Percentiles rank a stretch among this genome's conserved stretches.
These are phyloP conservation scores for Clarias laeviceps DNA, from an alignment of 2,797 vertebrate species.

Conservation along the genomic window DNA sequence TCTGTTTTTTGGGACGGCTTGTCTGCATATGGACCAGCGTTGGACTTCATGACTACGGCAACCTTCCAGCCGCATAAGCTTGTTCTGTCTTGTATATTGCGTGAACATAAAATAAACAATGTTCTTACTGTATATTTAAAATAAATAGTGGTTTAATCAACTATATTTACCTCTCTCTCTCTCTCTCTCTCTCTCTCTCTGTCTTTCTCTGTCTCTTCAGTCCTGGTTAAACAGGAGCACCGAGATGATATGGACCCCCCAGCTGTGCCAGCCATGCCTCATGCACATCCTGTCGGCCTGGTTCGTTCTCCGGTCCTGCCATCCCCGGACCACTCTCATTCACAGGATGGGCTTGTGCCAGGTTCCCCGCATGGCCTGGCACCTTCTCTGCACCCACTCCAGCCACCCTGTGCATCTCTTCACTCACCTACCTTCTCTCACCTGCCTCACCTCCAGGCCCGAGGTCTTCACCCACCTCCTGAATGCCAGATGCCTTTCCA, in stretches of 20 bases:
- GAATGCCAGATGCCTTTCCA: conserved; percentile 93
- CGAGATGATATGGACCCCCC: conserved; percentile 89
- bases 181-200: not conserved
- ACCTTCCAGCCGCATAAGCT: not conserved
- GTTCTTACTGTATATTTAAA: not conserved
- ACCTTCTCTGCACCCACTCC: conserved; percentile 75
- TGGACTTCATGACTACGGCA: conserved; percentile 5
- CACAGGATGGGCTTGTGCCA: conserved; percentile 84
- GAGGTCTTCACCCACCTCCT: conserved; percentile 80
- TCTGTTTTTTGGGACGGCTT: conserved; percentile 56
- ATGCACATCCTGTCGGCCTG: conserved; percentile 74
- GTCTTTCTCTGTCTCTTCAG: conserved; percentile 67
- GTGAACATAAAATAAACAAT: not conserved
- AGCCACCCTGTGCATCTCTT: conserved; percentile 78
- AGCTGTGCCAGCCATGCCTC: conserved; percentile 77
- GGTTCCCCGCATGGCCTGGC: conserved; percentile 84
- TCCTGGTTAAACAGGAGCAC: conserved; percentile 94
- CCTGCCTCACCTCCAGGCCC: conserved; percentile 87
- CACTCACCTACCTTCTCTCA: conserved; percentile 85
- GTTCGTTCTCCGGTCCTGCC: conserved; percentile 82
- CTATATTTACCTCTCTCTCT: conserved; percentile 3
- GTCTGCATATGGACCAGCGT: conserved; percentile 56
- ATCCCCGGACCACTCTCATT: conserved; percentile 86
- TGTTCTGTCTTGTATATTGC: not conserved
- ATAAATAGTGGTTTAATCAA: not conserved